Base-by-base conservation (phyloP, 2,888 invertebrate genomes). In the Orthosia gracilis region DNA sequence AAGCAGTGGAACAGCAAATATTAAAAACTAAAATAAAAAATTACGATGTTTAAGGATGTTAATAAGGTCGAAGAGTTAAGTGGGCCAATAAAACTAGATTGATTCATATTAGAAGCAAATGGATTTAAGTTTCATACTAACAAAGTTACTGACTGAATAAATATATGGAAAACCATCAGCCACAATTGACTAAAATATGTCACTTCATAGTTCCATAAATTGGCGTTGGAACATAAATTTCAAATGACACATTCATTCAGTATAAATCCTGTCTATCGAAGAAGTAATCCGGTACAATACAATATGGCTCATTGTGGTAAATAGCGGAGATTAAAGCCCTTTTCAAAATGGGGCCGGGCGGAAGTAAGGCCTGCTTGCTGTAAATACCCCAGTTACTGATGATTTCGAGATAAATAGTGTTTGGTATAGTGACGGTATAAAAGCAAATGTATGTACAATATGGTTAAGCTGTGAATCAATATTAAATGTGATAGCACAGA, bases 241-340 rank as follows among this genome's bases (percentile, higher is more conserved):
- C 49, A 50, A 63, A 57, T 73, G 50, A 82, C 77, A 75, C 61
- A 66, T 76, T 78, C 15, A 70, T 69, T 70, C 45, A 55, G 63
- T 75, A 73, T 73, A 77, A 81, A 85, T 83, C 77, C 80, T 67
- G 57, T 71, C 74, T 82, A 83, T 86, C 71, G 80, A 81, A 86
- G 69, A 78, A 82, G 78, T 77, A 83, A 83, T 79, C 83, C 78
- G 64, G 71, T 69, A 86, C 78, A 72, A 49, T 54, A 72, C 69
- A 80, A 61, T 69, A 67, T 64, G 59, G 70, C 57, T 70, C 72
- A 64, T 67, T 80, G 86, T 67, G 82, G 86, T 78, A 84, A 85
- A 88, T 85, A 85, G 67, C 76, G 86, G 87, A 84, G 86, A 87
- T 88, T 87, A 87, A 73, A 73, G 73, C 52, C 79, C 73, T 73